Evolutionary conservation across 23 tunicate species (phyloP).

Genomic region (Oikopleura dioica): DNA sequence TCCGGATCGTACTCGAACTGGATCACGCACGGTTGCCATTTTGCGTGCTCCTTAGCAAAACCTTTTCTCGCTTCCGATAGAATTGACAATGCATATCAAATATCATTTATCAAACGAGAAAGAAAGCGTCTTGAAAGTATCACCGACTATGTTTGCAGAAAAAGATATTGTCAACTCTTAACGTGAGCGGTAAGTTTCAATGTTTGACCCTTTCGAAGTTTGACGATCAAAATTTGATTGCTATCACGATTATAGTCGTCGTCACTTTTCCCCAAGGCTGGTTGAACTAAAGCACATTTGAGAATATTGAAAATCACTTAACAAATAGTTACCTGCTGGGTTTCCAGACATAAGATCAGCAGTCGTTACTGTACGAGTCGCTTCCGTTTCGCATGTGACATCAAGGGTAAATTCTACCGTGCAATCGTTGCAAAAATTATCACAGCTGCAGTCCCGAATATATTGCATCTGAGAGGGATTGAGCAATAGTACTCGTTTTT

Average conservation of each 20-base stretch:
- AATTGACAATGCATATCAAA: too few species aligned
- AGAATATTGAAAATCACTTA: not conserved
- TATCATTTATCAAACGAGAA: too few species aligned
- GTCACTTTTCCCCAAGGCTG: slow-evolving; percentile 45
- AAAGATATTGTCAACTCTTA: too few species aligned
- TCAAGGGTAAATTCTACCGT: slow-evolving; percentile 78
- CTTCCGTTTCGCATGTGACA: slow-evolving; percentile 72
- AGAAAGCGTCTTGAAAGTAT: too few species aligned
- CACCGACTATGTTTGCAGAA: too few species aligned
- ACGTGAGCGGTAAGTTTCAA: slow-evolving; percentile 52
- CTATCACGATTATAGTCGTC: slow-evolving; percentile 39
- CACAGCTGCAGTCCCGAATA: slow-evolving; percentile 82
- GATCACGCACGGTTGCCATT: slow-evolving; percentile 85
- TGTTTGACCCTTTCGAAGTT: slow-evolving; percentile 85
- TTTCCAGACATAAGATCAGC: slow-evolving; percentile 64
- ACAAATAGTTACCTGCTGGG: slow-evolving; percentile 23
- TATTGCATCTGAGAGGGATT: slow-evolving; percentile 22
- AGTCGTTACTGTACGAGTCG: slow-evolving; percentile 81
- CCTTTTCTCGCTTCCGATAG: slow-evolving; percentile 96
- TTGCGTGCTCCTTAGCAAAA: slow-evolving; percentile 89
- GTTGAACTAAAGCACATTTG: not conserved
- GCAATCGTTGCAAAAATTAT: slow-evolving; percentile 79
- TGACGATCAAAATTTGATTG: slow-evolving; percentile 66
- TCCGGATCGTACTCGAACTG: slow-evolving; percentile 98
- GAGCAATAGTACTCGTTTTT: too few species aligned